Evolutionary conservation across 2,888 invertebrate species (phyloP).

Genomic region (Pachliopta kotzebuea): DNA sequence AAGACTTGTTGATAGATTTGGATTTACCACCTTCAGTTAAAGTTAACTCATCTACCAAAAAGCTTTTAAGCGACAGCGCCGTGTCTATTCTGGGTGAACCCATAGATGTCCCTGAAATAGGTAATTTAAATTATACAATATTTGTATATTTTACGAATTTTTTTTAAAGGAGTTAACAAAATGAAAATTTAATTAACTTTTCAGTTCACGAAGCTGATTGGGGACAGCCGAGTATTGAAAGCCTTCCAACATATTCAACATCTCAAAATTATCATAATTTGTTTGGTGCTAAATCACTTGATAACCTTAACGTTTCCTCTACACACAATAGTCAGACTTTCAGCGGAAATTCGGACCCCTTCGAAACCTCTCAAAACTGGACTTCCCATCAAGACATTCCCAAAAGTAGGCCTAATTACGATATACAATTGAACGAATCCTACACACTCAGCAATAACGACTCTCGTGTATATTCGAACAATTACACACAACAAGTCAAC

Average conservation of each 20-base stretch:
- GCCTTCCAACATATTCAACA: slow-evolving; percentile 53
- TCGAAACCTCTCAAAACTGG: slow-evolving; percentile 64
- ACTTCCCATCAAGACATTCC: slow-evolving; percentile 51
- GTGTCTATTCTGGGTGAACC: slow-evolving; percentile 86
- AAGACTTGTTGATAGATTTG: slow-evolving; percentile 88
- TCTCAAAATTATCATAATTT: slow-evolving; percentile 48
- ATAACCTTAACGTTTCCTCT: slow-evolving; percentile 50
- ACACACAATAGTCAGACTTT: slow-evolving; percentile 27
- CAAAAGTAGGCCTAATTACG: slow-evolving; percentile 41
- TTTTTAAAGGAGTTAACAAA: neutral
- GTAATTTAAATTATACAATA: slow-evolving; percentile 43
- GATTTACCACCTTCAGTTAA: slow-evolving; percentile 79
- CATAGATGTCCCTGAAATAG: slow-evolving; percentile 84
- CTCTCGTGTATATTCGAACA: slow-evolving; percentile 56
- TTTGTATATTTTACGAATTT: too few species aligned
- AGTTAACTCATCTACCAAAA: slow-evolving; percentile 43
- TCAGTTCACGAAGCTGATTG: slow-evolving; percentile 58
- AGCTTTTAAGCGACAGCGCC: slow-evolving; percentile 41
- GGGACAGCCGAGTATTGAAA: slow-evolving; percentile 67
- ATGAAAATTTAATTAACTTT: slow-evolving; percentile 31
- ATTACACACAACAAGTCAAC: slow-evolving; percentile 31
- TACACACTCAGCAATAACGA: slow-evolving; percentile 42
- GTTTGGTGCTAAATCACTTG: slow-evolving; percentile 67
- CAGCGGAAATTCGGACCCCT: slow-evolving; percentile 52
- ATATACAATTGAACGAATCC: slow-evolving; percentile 41